Evolutionary conservation across 1,140 invertebrate genomes (phyloP).

Genomic region (Aethina tumida): DNA sequence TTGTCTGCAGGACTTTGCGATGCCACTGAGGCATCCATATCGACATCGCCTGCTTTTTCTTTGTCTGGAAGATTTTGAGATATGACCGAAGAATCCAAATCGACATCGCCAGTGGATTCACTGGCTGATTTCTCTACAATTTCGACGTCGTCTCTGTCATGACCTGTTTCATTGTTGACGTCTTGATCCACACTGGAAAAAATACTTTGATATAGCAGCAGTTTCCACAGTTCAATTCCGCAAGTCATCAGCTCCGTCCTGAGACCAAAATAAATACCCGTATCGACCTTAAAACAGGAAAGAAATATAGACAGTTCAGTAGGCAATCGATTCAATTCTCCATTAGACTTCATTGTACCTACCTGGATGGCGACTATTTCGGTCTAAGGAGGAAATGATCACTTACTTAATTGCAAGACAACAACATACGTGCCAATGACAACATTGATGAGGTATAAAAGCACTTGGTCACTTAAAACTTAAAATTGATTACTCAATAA

Average conservation of each 20-base stretch:
- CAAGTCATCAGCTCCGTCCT: conserved; percentile 29
- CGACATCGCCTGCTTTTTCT: background rate
- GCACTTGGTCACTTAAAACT: no score
- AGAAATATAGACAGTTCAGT: conserved; percentile 3
- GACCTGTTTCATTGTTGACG: conserved; percentile 8
- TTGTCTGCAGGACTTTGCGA: background rate
- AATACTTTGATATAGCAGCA: conserved; percentile 17
- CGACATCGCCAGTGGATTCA: background rate
- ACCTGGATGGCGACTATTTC: conserved; percentile 27
- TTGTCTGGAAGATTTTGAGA: background rate
- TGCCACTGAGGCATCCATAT: background rate
- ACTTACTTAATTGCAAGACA: conserved; percentile 12
- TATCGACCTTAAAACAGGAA: conserved; percentile 14
- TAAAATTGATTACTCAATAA: no score
- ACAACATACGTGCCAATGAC: conserved; percentile 1
- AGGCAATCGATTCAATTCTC: conserved; percentile 6
- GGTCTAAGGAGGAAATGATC: conserved; percentile 31
- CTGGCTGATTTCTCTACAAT: background rate
- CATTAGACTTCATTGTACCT: conserved; percentile 11
- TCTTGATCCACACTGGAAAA: conserved; percentile 32
- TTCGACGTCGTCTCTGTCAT: no score
- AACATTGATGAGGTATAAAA: no score
- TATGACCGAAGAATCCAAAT: background rate
- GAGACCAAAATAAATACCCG: conserved; percentile 33
- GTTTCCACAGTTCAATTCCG: conserved; percentile 9